phyloP scores from a whole-genome alignment of 2,113 vertebrate genomes.

The Halcyon malimbica region DNA sequence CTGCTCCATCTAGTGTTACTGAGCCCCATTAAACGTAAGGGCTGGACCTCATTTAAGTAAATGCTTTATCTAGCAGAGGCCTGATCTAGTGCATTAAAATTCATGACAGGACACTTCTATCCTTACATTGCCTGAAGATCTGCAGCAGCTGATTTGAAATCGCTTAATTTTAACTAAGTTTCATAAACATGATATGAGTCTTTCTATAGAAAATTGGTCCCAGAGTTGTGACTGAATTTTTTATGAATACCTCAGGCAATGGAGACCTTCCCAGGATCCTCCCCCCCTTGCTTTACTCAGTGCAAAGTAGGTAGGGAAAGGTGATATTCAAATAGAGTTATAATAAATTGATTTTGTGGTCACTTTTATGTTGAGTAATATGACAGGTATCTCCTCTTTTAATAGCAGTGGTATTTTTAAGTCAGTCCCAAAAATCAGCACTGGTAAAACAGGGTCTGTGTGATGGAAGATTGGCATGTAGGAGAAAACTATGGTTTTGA shows the following conservation, averaged over 20 bases:
- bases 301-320: background rate
- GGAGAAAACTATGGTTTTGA: background rate
- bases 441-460: background rate
- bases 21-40: background rate
- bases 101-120: background rate
- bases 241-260: background rate
- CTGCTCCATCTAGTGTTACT: background rate
- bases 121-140: background rate
- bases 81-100: background rate
- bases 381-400: background rate
- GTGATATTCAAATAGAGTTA: background rate
- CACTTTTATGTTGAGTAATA: background rate
- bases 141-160: background rate
- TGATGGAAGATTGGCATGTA: background rate
- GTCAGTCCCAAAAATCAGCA: background rate
- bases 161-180: background rate
- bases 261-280: background rate
- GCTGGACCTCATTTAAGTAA: background rate
- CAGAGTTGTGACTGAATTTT: background rate
- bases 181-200: background rate
- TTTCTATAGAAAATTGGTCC: background rate
- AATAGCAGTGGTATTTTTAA: background rate
- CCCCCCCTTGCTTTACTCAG: background rate
- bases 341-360: background rate
- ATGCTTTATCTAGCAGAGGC: rapidly evolving